Conservation (phyloP, 2,888 invertebrate species). For the Fabriciana adippe region DNA sequence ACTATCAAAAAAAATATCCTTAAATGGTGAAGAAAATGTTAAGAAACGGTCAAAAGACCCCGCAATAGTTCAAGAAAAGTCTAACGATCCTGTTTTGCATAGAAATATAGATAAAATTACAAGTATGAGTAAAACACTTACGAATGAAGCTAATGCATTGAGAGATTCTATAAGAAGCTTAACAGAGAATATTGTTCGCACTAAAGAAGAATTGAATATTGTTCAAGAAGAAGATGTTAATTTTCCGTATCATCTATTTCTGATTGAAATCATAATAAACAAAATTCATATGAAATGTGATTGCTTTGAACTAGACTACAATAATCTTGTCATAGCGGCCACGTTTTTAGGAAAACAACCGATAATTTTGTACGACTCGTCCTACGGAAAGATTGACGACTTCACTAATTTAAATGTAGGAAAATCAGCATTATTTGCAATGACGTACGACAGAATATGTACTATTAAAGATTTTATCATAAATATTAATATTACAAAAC, state of each 20-base stretch:
- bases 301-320: conserved; percentile 71
- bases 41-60: conserved; percentile 27
- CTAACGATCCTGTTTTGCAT: conserved; percentile 48
- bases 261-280: conserved; percentile 72
- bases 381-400: conserved; percentile 66
- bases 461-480: conserved; percentile 65
- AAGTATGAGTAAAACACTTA: conserved; percentile 70
- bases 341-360: conserved; percentile 70
- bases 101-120: conserved; percentile 40
- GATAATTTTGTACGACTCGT: conserved; percentile 66
- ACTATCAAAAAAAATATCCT: conserved; percentile 38
- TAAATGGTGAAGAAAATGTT: conserved; percentile 44
- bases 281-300: conserved; percentile 79
- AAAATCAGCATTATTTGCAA: conserved; percentile 73
- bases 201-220: conserved; percentile 56
- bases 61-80: conserved; percentile 42
- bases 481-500: conserved; percentile 62
- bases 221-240: conserved; percentile 54
- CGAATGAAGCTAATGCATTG: conserved; percentile 69
- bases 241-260: conserved; percentile 73
- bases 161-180: conserved; percentile 66
- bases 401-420: conserved; percentile 68
- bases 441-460: conserved; percentile 77
- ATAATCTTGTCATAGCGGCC: conserved; percentile 70
- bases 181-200: conserved; percentile 61